A percentile compares a stretch with the other conserved stretches of the same genome.
phyloP scores from a whole-genome alignment of 2,888 invertebrate genomes.

The Vesta saturnalis region DNA sequence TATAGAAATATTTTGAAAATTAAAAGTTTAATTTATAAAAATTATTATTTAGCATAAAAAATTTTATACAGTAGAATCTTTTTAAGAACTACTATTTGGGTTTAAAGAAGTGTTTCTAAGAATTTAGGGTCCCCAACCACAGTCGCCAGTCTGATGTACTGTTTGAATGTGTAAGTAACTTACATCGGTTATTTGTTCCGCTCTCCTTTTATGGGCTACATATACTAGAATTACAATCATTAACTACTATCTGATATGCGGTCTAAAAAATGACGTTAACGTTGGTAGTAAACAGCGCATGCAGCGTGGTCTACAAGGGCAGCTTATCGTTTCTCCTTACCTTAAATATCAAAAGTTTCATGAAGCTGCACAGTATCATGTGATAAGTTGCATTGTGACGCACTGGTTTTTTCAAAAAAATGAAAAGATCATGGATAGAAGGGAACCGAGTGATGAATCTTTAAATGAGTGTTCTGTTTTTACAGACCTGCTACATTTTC shows the following conservation, averaged over 20 bases:
- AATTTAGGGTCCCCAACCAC: no score
- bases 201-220: no score
- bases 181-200: no score
- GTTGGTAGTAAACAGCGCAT: neutral
- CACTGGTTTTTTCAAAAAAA: neutral
- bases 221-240: no score
- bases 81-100: no score
- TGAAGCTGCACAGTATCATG: slow-evolving; percentile 40
- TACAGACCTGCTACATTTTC: slow-evolving; percentile 37
- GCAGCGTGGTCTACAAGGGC: neutral
- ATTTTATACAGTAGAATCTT: no score
- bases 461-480: slow-evolving; percentile 43
- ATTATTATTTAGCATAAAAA: no score
- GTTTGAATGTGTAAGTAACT: no score
- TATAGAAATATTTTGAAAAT: no score
- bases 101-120: no score
- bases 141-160: no score
- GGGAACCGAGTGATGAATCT: slow-evolving; percentile 41
- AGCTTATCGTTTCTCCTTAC: slow-evolving; percentile 38
- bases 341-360: slow-evolving; percentile 47
- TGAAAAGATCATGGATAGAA: neutral
- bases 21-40: no score
- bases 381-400: neutral
- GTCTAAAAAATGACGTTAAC: neutral
- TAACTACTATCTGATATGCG: neutral